A percentile compares a stretch with the other conserved stretches of the same genome.
phyloP scores from a whole-genome alignment of 2,797 vertebrate genomes.

The Dipus sagitta region DNA sequence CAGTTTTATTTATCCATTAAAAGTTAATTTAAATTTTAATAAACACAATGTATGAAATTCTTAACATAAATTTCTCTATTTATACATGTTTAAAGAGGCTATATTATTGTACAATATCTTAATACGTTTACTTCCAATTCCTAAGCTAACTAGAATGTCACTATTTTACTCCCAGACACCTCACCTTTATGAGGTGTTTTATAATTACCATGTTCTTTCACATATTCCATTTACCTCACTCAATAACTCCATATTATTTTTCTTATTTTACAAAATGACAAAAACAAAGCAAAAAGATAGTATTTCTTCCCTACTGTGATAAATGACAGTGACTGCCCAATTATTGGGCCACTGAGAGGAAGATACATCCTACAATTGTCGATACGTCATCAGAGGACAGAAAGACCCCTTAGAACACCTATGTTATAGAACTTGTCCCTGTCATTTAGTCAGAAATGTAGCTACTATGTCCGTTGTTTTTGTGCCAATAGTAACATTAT shows the following conservation, averaged over 20 bases:
- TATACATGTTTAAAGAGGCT: constrained; percentile 41
- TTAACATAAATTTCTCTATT: neutral
- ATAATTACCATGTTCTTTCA: constrained; percentile 64
- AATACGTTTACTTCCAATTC: constrained; percentile 47
- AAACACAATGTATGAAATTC: constrained; percentile 7
- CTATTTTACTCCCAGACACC: constrained; percentile 36
- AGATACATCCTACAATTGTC: accelerated
- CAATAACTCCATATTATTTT: constrained; percentile 48
- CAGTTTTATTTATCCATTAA: neutral
- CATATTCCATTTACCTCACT: constrained; percentile 65
- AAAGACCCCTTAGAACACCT: neutral
- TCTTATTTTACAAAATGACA: constrained; percentile 63
- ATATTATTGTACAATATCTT: neutral
- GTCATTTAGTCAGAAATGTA: constrained; percentile 1
- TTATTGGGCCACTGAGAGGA: neutral
- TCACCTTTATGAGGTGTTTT: constrained; percentile 71
- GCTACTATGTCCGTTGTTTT: neutral
- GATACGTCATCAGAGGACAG: neutral
- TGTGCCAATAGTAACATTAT: neutral
- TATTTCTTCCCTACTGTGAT: neutral
- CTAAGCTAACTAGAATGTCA: constrained; percentile 57
- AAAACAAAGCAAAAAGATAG: neutral
- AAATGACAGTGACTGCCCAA: neutral
- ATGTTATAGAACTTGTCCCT: neutral
- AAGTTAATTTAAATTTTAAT: constrained; percentile 32